phyloP scores from a whole-genome alignment of 2,888 invertebrate species.

The Perizoma affinitatum region DNA sequence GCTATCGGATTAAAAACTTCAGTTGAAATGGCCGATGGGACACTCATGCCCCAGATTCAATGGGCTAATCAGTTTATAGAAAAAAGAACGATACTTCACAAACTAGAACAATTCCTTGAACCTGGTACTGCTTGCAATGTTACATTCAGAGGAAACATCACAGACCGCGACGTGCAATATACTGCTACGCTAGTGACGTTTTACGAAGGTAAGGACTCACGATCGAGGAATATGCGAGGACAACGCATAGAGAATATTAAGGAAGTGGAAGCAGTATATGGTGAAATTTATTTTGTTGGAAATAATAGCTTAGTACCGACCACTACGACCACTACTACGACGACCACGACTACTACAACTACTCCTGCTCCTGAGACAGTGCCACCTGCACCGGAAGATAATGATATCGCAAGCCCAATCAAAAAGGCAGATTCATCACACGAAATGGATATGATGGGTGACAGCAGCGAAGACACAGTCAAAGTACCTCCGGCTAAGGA shows the following conservation, averaged over 20 bases:
- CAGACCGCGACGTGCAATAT: slow-evolving; percentile 90
- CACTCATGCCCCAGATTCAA: slow-evolving; percentile 83
- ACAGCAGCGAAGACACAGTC: slow-evolving; percentile 60
- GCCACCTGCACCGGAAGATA: slow-evolving; percentile 76
- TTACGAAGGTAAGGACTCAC: slow-evolving; percentile 85
- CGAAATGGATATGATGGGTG: slow-evolving; percentile 62
- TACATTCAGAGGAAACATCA: slow-evolving; percentile 89
- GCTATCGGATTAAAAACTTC: slow-evolving; percentile 88
- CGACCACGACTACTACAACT: slow-evolving; percentile 85
- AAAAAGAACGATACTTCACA: slow-evolving; percentile 82
- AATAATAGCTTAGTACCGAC: slow-evolving; percentile 92
- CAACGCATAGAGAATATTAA: slow-evolving; percentile 87
- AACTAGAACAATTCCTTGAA: slow-evolving; percentile 86
- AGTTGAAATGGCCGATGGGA: slow-evolving; percentile 85
- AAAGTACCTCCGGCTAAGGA: slow-evolving; percentile 63
- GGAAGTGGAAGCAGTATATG: slow-evolving; percentile 88
- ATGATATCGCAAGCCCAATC: slow-evolving; percentile 66
- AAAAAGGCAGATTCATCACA: slow-evolving; percentile 55
- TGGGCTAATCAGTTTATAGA: slow-evolving; percentile 87
- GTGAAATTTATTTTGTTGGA: slow-evolving; percentile 89
- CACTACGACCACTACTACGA: slow-evolving; percentile 86
- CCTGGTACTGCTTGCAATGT: slow-evolving; percentile 93
- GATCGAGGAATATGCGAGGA: slow-evolving; percentile 85
- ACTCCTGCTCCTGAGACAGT: slow-evolving; percentile 79
- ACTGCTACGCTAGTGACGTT: slow-evolving; percentile 88